Conservation (phyloP, 2,797 vertebrate species). For the Enteromius trimaculatus region DNA sequence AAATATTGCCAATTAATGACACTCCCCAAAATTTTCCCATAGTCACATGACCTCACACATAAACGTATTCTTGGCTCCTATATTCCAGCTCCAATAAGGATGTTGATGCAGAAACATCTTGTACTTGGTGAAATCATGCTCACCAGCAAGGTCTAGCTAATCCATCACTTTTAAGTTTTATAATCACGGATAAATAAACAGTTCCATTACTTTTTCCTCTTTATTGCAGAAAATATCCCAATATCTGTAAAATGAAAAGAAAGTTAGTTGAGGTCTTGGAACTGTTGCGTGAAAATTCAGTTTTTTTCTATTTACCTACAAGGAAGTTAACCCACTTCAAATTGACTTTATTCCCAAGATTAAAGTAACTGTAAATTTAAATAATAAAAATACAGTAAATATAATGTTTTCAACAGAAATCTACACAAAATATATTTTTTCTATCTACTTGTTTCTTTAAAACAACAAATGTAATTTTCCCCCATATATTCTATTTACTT, state of each 20-base stretch:
- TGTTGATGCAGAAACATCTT: too few relatives aligned
- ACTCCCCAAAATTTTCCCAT: too few relatives aligned
- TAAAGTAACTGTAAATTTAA: neutral
- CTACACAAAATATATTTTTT: too few relatives aligned
- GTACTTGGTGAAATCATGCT: too few relatives aligned
- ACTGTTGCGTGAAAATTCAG: neutral
- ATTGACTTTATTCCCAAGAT: neutral
- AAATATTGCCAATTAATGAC: too few relatives aligned
- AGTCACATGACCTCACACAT: too few relatives aligned
- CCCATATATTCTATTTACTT: too few relatives aligned
- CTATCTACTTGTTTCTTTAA: too few relatives aligned
- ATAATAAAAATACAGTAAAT: neutral
- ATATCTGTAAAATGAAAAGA: neutral
- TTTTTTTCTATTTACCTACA: neutral
- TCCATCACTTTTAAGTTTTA: neutral
- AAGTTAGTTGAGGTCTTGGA: too few relatives aligned
- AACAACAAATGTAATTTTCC: too few relatives aligned
- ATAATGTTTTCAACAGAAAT: neutral
- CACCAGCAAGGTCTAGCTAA: neutral
- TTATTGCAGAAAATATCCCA: neutral
- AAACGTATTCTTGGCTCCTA: too few relatives aligned
- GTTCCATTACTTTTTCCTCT: neutral
- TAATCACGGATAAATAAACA: neutral
- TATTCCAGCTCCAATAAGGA: too few relatives aligned
- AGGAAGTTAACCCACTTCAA: neutral